A percentile compares a stretch with the other conserved stretches of the same genome.
phyloP scores from a whole-genome alignment of 35 echinoderm and acorn worm genomes.

The Apostichopus parvimensis region DNA sequence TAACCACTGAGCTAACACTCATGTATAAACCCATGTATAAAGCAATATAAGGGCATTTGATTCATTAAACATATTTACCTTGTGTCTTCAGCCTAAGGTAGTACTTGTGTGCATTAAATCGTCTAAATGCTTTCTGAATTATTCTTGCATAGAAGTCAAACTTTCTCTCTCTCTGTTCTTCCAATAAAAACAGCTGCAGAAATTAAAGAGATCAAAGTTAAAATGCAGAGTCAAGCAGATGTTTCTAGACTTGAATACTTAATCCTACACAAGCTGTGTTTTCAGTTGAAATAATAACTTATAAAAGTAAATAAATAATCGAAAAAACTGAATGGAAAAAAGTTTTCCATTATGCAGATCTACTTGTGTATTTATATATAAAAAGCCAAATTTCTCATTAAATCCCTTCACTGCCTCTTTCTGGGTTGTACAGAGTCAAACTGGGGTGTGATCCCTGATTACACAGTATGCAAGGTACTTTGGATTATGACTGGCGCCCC shows the following conservation, averaged over 20 bases:
- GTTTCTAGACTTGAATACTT: no score
- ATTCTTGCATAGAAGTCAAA: slow-evolving; percentile 88
- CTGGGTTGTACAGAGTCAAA: no score
- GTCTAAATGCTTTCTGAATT: slow-evolving; percentile 95
- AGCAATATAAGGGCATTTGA: neutral
- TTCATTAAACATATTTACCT: slow-evolving; percentile 48
- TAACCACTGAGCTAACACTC: no score
- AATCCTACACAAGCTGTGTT: neutral
- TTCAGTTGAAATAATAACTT: neutral
- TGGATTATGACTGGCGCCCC: no score
- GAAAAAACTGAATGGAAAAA: no score
- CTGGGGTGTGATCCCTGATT: no score
- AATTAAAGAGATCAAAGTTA: neutral
- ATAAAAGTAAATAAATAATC: neutral
- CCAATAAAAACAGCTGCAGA: slow-evolving; percentile 86
- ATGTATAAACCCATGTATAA: no score
- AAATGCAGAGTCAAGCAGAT: no score
- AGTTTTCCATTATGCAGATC: no score
- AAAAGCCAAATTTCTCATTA: no score
- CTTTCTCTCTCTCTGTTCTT: slow-evolving; percentile 96
- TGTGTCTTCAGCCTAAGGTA: slow-evolving; percentile 93
- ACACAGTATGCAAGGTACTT: no score
- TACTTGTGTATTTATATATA: neutral
- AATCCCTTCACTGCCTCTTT: no score
- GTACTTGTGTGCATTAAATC: slow-evolving; percentile 94